Conservation (phyloP, 2,888 invertebrate species). For the Diarsia brunnea region DNA sequence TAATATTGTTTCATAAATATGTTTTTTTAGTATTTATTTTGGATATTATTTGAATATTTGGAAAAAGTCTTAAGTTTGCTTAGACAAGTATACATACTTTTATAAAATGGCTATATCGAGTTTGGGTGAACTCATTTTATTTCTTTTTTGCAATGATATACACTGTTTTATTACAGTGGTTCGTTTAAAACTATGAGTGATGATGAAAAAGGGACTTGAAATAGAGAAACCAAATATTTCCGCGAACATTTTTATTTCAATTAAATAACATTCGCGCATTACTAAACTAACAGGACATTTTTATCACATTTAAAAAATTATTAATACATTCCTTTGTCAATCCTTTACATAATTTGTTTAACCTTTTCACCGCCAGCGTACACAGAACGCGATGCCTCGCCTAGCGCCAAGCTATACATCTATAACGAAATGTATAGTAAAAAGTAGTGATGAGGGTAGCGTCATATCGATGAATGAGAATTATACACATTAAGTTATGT, state of each 20-base stretch:
- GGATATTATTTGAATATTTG: conserved; percentile 40
- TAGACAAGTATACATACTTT: conserved; percentile 26
- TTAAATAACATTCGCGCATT: conserved; percentile 57
- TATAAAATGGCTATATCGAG: conserved; percentile 39
- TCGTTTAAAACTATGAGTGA: background rate
- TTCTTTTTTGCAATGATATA: background rate
- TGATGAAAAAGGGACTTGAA: conserved; percentile 24
- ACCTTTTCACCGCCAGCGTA: no score
- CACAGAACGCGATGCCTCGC: no score
- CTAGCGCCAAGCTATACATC: no score
- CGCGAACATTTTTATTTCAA: conserved; percentile 62
- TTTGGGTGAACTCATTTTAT: conserved; percentile 63
- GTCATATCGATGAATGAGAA: no score
- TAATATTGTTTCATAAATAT: conserved; percentile 47
- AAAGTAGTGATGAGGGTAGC: no score
- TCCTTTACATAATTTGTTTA: conserved; percentile 22
- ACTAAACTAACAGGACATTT: conserved; percentile 45
- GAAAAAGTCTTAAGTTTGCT: conserved; percentile 37
- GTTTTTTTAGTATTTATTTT: conserved; percentile 22
- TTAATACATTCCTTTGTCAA: conserved; percentile 43
- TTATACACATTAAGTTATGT: no score
- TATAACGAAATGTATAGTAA: no score
- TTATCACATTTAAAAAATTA: conserved; percentile 58
- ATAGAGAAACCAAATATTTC: conserved; percentile 44
- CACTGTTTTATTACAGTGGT: background rate